phyloP scores from a whole-genome alignment of 1,140 invertebrate genomes.

The Pogonomyrmex californicus region DNA sequence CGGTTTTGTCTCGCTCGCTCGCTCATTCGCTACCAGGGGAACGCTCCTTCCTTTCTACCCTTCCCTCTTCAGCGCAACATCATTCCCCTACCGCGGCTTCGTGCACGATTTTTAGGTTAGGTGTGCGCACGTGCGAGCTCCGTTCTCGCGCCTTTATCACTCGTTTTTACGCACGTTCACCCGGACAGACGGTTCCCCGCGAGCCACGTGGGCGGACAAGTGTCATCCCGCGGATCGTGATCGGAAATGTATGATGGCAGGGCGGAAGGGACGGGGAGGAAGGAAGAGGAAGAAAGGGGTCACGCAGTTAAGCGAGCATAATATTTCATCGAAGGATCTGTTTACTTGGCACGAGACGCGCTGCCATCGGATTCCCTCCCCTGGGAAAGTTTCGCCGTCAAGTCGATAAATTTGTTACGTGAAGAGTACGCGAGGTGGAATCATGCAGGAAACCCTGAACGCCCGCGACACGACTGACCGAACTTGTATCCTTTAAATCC shows the following conservation, averaged over 20 bases:
- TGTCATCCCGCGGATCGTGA: not conserved
- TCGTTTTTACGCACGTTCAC: slow-evolving; percentile 58
- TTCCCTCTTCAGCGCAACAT: not conserved
- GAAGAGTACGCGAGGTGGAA: not conserved
- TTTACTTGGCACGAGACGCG: slow-evolving; percentile 35
- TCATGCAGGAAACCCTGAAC: not conserved
- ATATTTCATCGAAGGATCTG: slow-evolving; percentile 29
- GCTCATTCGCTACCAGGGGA: not conserved
- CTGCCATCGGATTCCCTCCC: not conserved
- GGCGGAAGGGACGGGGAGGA: not conserved
- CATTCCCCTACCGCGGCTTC: not conserved
- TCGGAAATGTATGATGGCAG: not conserved
- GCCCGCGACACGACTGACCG: not conserved
- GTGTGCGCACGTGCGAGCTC: slow-evolving; percentile 72
- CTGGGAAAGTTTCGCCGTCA: not conserved
- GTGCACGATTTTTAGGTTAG: slow-evolving; percentile 72
- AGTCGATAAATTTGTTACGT: slow-evolving; percentile 28
- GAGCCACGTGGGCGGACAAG: slow-evolving; percentile 1
- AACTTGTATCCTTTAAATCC: not conserved
- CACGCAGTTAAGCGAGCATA: not conserved
- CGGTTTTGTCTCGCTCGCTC: slow-evolving; percentile 49
- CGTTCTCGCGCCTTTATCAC: slow-evolving; percentile 63
- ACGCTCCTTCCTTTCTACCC: not conserved
- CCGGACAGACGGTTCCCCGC: not conserved
- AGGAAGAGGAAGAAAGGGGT: not conserved